Percentiles rank a stretch among this genome's conserved stretches.
These are phyloP conservation scores for Drosophila ezoana DNA, from an alignment of 2,888 invertebrate species.

Conservation along the genomic window DNA sequence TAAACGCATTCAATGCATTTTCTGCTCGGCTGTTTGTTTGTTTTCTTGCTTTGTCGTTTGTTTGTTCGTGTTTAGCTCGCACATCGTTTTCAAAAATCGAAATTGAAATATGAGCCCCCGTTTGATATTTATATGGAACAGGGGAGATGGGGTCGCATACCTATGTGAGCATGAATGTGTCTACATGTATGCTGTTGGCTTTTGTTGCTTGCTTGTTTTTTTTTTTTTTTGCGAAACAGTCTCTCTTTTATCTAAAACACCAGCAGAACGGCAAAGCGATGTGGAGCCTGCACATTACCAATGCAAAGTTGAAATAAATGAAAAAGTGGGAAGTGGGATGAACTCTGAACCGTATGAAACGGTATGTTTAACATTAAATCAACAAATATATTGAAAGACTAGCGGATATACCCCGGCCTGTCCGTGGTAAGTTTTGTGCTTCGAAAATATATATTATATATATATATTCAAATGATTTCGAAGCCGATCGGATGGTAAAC, in stretches of 20 bases:
- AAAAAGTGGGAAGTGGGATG: conserved; percentile 2
- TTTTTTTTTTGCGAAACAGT: conserved; percentile 36
- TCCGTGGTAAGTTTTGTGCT: too few species aligned
- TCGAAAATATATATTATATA: too few species aligned
- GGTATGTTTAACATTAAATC: conserved; percentile 21
- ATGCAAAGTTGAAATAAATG: conserved; percentile 34
- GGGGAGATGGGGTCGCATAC: conserved; percentile 7
- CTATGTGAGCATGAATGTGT: conserved; percentile 10
- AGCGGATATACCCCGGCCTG: too few species aligned
- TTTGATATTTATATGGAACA: conserved; percentile 34
- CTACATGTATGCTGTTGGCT: conserved; percentile 27
- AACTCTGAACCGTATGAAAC: conserved; percentile 19
- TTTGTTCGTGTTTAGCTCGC: conserved; percentile 67
- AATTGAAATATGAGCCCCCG: conserved; percentile 74
- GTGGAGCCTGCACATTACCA: conserved; percentile 15
- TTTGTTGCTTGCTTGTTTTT: conserved; percentile 31
- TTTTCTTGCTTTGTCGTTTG: conserved; percentile 48
- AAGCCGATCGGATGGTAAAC: too few species aligned
- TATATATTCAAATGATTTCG: too few species aligned
- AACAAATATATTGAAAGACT: too few species aligned
- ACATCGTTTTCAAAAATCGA: conserved; percentile 78
- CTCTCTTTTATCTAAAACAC: conserved; percentile 27
- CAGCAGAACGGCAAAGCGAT: conserved; percentile 15
- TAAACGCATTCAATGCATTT: conserved; percentile 67
- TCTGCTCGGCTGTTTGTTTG: conserved; percentile 50